These are phyloP conservation scores for Drosophila rufa DNA, from an alignment of 1,140 invertebrate species.

Conservation along the genomic window DNA sequence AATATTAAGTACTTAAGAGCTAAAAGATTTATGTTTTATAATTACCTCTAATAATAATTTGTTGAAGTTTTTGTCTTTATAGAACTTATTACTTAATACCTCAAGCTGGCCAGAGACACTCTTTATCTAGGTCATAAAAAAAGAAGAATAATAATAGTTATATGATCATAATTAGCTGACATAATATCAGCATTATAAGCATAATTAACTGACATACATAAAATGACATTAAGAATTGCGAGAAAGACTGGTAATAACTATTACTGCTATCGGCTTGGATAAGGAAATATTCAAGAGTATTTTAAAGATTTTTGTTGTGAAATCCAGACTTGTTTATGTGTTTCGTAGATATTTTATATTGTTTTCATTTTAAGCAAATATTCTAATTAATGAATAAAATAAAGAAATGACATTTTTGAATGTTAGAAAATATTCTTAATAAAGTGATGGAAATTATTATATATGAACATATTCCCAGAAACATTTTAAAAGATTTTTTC, in stretches of 20 bases:
- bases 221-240: slow-evolving; percentile 17
- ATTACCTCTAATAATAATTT: neutral
- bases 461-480: no score
- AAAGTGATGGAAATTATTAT: no score
- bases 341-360: neutral
- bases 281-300: slow-evolving; percentile 1
- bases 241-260: slow-evolving; percentile 24
- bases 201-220: slow-evolving; percentile 11
- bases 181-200: neutral
- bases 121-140: slow-evolving; percentile 2
- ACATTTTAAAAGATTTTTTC: no score
- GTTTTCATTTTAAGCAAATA: neutral
- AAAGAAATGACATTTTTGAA: no score
- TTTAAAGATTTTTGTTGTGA: neutral
- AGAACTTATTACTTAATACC: neutral
- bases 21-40: neutral
- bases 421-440: no score
- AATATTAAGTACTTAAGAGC: neutral
- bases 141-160: neutral
- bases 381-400: neutral
- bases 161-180: neutral
- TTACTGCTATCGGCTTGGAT: slow-evolving; percentile 1
- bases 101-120: neutral
- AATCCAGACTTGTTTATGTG: neutral
- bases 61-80: slow-evolving; percentile 7